Conservation (phyloP, 2,888 invertebrate genomes). For the Linyphia triangularis region DNA sequence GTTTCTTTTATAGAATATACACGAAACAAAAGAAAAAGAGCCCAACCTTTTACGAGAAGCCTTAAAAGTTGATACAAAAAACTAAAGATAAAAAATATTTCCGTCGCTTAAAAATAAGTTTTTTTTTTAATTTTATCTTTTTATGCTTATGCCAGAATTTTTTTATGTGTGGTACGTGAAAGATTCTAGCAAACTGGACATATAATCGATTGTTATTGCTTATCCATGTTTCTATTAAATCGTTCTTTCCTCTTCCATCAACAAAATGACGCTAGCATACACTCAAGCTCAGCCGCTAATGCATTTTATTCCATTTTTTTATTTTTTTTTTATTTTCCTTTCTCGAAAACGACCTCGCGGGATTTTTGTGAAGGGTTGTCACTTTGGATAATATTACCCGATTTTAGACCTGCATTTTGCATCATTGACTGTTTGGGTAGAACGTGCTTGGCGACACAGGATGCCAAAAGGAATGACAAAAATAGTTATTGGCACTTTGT, state of each 20-base stretch:
- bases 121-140: constrained; percentile 69
- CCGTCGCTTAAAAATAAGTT: constrained; percentile 55
- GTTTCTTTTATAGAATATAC: not conserved
- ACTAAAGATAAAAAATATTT: constrained; percentile 43
- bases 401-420: constrained; percentile 70
- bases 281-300: constrained; percentile 64
- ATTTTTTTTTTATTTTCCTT: constrained; percentile 21
- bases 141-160: constrained; percentile 42
- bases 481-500: constrained; percentile 72
- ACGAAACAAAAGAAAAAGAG: constrained; percentile 9
- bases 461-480: constrained; percentile 67
- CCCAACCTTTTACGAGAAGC: constrained; percentile 7
- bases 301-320: constrained; percentile 53
- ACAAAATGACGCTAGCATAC: constrained; percentile 71
- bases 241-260: constrained; percentile 69
- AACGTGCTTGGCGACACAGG: constrained; percentile 71
- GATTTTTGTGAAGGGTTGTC: constrained; percentile 73
- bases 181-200: constrained; percentile 71
- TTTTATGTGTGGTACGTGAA: constrained; percentile 50
- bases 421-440: constrained; percentile 60
- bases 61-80: constrained; percentile 32
- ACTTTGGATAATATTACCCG: constrained; percentile 71
- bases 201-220: constrained; percentile 74
- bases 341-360: constrained; percentile 56
- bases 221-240: constrained; percentile 74